Conservation (phyloP, 2,797 vertebrate species). For the Brachyalestes nurse region DNA sequence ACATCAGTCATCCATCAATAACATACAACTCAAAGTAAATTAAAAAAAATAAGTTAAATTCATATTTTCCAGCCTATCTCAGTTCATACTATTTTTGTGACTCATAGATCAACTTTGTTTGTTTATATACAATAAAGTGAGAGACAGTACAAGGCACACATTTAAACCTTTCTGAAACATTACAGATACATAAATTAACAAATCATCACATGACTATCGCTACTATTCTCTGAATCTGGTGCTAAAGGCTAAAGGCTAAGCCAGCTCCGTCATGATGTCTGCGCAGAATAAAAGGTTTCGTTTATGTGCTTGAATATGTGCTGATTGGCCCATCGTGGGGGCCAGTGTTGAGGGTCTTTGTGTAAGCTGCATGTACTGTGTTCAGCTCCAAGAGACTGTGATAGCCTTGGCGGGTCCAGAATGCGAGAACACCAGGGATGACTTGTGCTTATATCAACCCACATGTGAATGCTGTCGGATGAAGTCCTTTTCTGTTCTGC, state of each 20-base stretch:
- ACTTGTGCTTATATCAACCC: conserved; percentile 17
- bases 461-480: not conserved
- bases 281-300: conserved; percentile 20
- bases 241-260: conserved; percentile 26
- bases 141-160: conserved; percentile 96
- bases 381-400: conserved; percentile 28
- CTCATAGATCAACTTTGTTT: conserved; percentile 71
- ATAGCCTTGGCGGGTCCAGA: conserved; percentile 2
- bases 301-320: conserved; percentile 35
- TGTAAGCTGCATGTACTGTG: conserved; percentile 16
- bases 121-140: conserved; percentile 85
- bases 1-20: conserved; percentile 35
- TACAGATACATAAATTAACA: conserved; percentile 79
- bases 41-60: conserved; percentile 61
- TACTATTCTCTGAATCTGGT: conserved; percentile 63
- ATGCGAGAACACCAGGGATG: not conserved
- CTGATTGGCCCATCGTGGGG: conserved; percentile 1
- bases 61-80: conserved; percentile 66
- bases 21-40: conserved; percentile 54
- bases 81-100: conserved; percentile 83
- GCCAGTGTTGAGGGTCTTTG: conserved; percentile 10
- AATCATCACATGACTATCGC: conserved; percentile 63
- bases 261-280: conserved; percentile 15
- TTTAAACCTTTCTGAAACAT: conserved; percentile 76
- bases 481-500: not conserved